Conservation (phyloP, 2,888 invertebrate species). For the Phasia obesa region DNA sequence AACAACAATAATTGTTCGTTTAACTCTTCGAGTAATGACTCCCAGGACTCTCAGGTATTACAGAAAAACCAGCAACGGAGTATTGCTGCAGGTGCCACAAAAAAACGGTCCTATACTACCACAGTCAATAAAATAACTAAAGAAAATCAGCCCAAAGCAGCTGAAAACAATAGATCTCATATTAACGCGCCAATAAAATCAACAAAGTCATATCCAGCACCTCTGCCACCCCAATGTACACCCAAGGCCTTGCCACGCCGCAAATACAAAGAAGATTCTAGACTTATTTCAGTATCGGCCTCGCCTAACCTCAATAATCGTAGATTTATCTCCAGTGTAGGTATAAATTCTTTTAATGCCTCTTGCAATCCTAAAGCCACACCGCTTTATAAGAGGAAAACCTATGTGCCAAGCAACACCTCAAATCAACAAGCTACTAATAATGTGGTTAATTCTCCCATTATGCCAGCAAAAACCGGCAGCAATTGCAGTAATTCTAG, state of each 20-base stretch:
- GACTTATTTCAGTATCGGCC: conserved; percentile 75
- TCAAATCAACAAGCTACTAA: conserved; percentile 3
- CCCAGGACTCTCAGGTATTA: conserved; percentile 75
- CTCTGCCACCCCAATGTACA: conserved; percentile 74
- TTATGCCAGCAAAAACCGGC: conserved; percentile 66
- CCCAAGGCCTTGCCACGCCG: conserved; percentile 73
- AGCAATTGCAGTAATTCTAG: conserved; percentile 76
- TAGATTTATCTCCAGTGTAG: conserved; percentile 66
- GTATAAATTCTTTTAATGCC: conserved; percentile 67
- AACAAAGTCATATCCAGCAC: conserved; percentile 78
- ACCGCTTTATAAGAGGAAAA: conserved; percentile 68
- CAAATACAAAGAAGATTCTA: conserved; percentile 76
- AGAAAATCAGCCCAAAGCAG: conserved; percentile 78
- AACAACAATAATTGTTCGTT: conserved; percentile 72
- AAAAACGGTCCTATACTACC: conserved; percentile 80
- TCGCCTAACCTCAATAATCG: conserved; percentile 74
- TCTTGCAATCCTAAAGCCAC: conserved; percentile 61
- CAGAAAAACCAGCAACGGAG: conserved; percentile 75
- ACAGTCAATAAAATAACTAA: conserved; percentile 77
- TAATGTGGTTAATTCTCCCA: conserved; percentile 1
- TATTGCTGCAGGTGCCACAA: conserved; percentile 72
- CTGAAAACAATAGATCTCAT: conserved; percentile 64
- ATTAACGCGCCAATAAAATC: conserved; percentile 55
- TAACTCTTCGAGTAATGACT: conserved; percentile 74
- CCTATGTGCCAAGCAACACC: conserved; percentile 10